Percentiles rank a stretch among this genome's conserved stretches.
phyloP scores from a whole-genome alignment of 2,797 vertebrate genomes.

The Synaphobranchus kaupii region DNA sequence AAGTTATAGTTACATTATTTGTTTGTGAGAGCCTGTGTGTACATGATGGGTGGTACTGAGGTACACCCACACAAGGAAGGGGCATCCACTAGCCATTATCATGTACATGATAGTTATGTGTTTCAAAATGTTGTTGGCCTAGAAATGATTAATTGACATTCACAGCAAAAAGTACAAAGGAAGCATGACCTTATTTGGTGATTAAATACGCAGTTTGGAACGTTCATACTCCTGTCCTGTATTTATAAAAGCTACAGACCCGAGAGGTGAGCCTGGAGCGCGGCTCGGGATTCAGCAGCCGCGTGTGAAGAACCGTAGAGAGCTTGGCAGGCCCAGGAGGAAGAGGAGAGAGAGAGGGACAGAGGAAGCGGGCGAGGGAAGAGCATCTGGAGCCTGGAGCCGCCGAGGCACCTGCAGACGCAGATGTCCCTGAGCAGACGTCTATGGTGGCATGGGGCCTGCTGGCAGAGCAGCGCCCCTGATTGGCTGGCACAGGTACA shows the following conservation, averaged over 20 bases:
- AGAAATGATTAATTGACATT: not conserved
- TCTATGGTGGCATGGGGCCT: conserved; percentile 1
- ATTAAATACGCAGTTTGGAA: not conserved
- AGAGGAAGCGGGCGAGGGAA: not conserved
- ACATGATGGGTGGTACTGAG: not conserved
- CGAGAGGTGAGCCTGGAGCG: not conserved
- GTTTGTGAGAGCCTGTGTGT: not conserved
- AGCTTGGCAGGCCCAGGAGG: not conserved
- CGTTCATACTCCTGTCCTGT: not conserved
- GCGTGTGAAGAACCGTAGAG: not conserved
- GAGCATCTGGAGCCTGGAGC: not conserved
- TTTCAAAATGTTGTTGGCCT: not conserved
- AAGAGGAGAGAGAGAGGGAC: not conserved
- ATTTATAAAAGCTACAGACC: not conserved
- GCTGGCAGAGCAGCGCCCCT: not conserved
- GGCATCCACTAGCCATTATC: not conserved
- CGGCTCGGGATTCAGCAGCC: not conserved
- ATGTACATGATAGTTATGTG: not conserved
- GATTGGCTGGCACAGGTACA: conserved; percentile 2
- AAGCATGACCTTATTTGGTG: not conserved
- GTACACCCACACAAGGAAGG: not conserved
- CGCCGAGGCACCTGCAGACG: conserved; percentile 16
- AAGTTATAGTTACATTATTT: not conserved
- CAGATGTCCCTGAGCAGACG: not conserved
- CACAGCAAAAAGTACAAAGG: not conserved